Conservation (phyloP, 2,113 vertebrate genomes). For the Callopanchax toddi region DNA sequence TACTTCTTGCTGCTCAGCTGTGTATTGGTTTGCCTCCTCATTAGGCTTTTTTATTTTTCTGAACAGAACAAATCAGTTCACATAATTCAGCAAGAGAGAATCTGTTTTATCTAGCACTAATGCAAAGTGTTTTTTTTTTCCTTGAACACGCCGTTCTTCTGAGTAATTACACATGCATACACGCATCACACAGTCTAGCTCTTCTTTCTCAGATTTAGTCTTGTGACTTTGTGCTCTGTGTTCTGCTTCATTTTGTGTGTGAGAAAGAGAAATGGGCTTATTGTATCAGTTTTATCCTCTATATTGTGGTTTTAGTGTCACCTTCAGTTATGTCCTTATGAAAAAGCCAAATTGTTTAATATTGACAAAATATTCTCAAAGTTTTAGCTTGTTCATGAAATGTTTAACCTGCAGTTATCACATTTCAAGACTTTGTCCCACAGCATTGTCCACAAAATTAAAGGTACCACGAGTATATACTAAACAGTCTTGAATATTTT, state of each 20-base stretch:
- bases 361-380: too few relatives aligned
- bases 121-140: constrained; percentile 27
- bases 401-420: too few relatives aligned
- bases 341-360: neutral
- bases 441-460: too few relatives aligned
- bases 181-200: constrained; percentile 18
- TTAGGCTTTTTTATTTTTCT: constrained; percentile 48
- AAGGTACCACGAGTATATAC: too few relatives aligned
- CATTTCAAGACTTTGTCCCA: too few relatives aligned
- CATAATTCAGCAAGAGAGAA: constrained; percentile 34
- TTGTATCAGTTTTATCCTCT: neutral
- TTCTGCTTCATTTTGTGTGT: constrained; percentile 10
- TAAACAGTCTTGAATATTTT: too few relatives aligned
- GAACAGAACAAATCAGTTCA: constrained; percentile 48
- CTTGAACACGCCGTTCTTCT: constrained; percentile 32
- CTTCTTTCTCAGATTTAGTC: constrained; percentile 37
- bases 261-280: neutral
- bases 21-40: constrained; percentile 38
- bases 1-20: constrained; percentile 22
- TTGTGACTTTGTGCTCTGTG: constrained; percentile 36
- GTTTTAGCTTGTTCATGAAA: too few relatives aligned
- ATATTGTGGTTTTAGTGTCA: neutral
- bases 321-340: neutral
- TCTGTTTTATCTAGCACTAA: constrained; percentile 44
- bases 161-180: constrained; percentile 12